phyloP scores from a whole-genome alignment of 1,140 invertebrate species.

The Cydia pomonella region DNA sequence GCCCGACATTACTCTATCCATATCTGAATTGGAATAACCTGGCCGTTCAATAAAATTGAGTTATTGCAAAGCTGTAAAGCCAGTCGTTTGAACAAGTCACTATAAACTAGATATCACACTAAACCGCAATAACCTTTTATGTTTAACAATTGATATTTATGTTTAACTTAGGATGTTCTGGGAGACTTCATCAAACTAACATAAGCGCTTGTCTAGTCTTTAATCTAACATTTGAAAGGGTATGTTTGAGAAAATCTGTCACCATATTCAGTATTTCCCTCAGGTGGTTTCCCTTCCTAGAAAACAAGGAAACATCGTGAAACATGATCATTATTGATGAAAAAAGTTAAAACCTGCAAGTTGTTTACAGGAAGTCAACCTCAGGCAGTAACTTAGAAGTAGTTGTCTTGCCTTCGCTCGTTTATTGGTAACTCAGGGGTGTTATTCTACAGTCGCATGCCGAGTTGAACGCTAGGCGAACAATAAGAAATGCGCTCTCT shows the following conservation, averaged over 20 bases:
- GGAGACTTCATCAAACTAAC: background rate
- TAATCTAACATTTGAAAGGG: background rate
- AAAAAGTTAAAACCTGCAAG: background rate
- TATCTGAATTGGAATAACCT: conserved; percentile 18
- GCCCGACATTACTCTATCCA: conserved; percentile 25
- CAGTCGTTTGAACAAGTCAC: background rate
- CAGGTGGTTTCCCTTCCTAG: no score
- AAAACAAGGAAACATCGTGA: background rate
- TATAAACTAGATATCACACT: conserved; percentile 18
- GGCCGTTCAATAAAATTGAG: conserved; percentile 9
- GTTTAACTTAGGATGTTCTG: background rate
- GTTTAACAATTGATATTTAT: conserved; percentile 5
- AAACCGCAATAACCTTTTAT: background rate
- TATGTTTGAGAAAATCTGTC: background rate
- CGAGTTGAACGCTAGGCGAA: background rate
- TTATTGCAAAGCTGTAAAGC: conserved; percentile 8
- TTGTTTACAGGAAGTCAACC: conserved; percentile 9
- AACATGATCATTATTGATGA: background rate
- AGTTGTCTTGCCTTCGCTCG: conserved; percentile 1
- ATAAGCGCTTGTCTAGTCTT: background rate
- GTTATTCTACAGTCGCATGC: background rate
- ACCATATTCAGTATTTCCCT: background rate
- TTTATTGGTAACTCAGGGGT: background rate
- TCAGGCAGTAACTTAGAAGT: conserved; percentile 1
- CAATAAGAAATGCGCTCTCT: no score